Evolutionary conservation across 2,888 invertebrate genomes (phyloP), one percentile per base, ranked within the genome.

Genomic region (Cantharis nigra): DNA sequence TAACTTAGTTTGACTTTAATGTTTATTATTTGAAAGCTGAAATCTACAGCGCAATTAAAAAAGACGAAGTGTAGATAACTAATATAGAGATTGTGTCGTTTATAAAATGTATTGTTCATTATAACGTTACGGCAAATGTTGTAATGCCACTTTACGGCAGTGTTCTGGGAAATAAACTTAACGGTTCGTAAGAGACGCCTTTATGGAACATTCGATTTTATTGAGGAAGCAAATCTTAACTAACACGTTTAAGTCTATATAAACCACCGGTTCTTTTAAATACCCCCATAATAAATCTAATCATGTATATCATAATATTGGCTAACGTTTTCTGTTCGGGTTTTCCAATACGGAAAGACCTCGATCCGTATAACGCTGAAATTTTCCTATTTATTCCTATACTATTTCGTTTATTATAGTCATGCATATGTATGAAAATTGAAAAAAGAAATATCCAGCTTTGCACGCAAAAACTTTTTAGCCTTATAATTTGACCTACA

Each of bases 101-200:
- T 78, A 74, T 75, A 78, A 73, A 78, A 75, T 78, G 72, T 78
- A 75, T 78, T 78, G 78, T 73, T 78, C 78, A 78, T 75, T 78
- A 78, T 72, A 75, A 75, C 72, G 75, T 69, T 26, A 75, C 78
- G 71, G 71, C 72, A 75, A 75, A 78, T 75, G 72, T 71, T 64
- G 75, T 75, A 73, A 78, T 78, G 75, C 71, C 72, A 33, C 63
- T 78, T 78, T 78, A 78, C 72, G 71, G 70, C 69, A 72, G 72
- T 75, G 71, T 78, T 78, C 78, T 74, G 76, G 78, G 78, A 78
- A 75, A 75, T 78, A 78, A 78, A 78, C 72, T 78, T 78, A 78
- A 78, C 78, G 78, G 78, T 78, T 78, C 78, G 78, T 78, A 75
- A 75, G 78, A 78, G 75, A 72, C 78, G 78, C 75, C 78, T 78